These are phyloP conservation scores for Acyrthosiphon pisum DNA, from an alignment of 1,140 invertebrate species.

Conservation along the genomic window DNA sequence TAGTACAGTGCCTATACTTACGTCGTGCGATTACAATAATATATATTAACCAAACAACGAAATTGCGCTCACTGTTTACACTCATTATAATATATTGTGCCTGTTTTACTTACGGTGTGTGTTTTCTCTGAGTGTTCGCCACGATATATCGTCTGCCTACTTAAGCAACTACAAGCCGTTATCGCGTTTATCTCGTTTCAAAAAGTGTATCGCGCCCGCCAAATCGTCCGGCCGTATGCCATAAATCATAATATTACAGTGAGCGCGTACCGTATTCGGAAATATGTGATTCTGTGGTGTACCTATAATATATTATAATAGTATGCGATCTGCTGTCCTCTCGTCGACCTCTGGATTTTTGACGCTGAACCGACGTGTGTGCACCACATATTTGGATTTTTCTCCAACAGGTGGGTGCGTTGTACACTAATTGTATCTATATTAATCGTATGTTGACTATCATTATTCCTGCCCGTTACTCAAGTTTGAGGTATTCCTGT, in stretches of 20 bases:
- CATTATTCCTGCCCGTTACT: not conserved
- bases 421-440: not conserved
- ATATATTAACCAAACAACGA: not conserved
- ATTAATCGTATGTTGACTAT: too few relatives aligned
- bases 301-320: not conserved
- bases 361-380: not conserved
- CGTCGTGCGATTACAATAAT: too few relatives aligned
- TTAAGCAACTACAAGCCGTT: not conserved
- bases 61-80: not conserved
- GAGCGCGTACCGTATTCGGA: not conserved
- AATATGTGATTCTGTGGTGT: not conserved
- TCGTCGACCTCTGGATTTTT: not conserved
- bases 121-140: not conserved
- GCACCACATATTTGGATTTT: not conserved
- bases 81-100: not conserved
- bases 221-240: not conserved
- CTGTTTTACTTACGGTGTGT: not conserved
- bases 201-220: not conserved
- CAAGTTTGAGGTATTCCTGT: not conserved
- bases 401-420: not conserved
- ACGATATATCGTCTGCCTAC: not conserved
- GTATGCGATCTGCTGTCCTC: not conserved
- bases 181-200: not conserved
- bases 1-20: too few relatives aligned
- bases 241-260: not conserved